Base-by-base conservation (phyloP, 2,888 invertebrate species). In the Cosmorhoe ocellata region DNA sequence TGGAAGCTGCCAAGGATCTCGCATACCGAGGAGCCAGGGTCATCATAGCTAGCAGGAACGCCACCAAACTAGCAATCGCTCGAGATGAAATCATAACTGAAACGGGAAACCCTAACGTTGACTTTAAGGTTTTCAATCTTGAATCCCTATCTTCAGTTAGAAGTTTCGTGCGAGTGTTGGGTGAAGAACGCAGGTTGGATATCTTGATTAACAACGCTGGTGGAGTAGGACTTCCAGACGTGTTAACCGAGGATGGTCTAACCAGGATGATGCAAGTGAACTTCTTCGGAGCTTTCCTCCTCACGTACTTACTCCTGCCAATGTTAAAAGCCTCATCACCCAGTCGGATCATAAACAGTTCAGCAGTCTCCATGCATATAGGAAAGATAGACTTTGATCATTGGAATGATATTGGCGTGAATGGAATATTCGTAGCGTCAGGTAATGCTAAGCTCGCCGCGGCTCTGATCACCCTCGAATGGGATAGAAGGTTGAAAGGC, bases 211-310 rank as follows among this genome's bases (percentile, higher is more conserved):
- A 93, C 70, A 94, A 94, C 66, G 93, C 94, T 0, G 93, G 93
- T 0, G 78, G 85, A 8, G 81, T 64, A 0, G 82, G 79, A 0
- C 50, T 84, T 0, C 79, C 84, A 0, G 84, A 87, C 50, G 79
- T 69, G 36, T 71, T 87, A 22, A 93, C 94, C 0, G 90, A 91
- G 63, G 94, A 95, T 61, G 93, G 93, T 0, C 76, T 95, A 24
- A 93, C 93, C 58, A 71, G 88, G 0, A 92, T 91, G 8, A 93
- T 94, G 91, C 94, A 94, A 69, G 91, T 93, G 34, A 95, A 95
- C 71, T 93, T 94, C 71, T 93, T 94, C 64, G 94, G 94, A 9
- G 91, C 93, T 0, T 95, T 95, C 70, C 81, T 95, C 30, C 85
- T 96, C 18, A 95, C 95, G 0, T 93, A 92, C 74, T 84, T 95